phyloP scores from a whole-genome alignment of 2,888 invertebrate species.

The Pomacea canaliculata region DNA sequence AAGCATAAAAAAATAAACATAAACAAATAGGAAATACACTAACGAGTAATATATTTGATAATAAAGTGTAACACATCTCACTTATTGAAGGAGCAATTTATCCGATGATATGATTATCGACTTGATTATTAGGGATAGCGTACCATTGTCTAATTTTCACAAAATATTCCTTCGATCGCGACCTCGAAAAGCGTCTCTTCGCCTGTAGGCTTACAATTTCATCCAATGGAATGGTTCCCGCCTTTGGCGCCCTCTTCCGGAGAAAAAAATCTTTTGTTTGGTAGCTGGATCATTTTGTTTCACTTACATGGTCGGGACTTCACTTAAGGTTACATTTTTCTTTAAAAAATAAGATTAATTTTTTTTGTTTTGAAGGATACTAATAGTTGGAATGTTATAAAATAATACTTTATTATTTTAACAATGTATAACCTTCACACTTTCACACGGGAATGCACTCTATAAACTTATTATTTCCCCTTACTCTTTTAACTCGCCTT shows the following conservation, averaged over 20 bases:
- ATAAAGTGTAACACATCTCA: not conserved
- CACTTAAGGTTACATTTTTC: too few relatives aligned
- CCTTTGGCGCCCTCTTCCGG: slow-evolving; percentile 23
- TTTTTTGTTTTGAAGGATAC: too few relatives aligned
- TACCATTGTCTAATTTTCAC: slow-evolving; percentile 28
- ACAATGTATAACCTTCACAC: too few relatives aligned
- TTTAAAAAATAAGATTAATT: too few relatives aligned
- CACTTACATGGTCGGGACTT: too few relatives aligned
- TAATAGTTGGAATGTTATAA: too few relatives aligned
- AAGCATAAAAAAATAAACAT: slow-evolving; percentile 31
- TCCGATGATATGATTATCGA: not conserved
- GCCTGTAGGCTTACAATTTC: slow-evolving; percentile 5
- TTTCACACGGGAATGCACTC: too few relatives aligned
- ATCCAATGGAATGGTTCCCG: slow-evolving; percentile 20
- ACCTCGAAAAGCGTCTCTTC: slow-evolving; percentile 20
- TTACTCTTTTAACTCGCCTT: too few relatives aligned
- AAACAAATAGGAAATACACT: not conserved
- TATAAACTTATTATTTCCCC: too few relatives aligned
- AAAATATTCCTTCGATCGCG: not conserved
- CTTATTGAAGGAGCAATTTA: not conserved
- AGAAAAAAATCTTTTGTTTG: not conserved
- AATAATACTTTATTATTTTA: too few relatives aligned
- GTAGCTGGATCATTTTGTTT: too few relatives aligned
- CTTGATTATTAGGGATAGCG: slow-evolving; percentile 15
- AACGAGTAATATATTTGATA: not conserved